Percentiles rank a stretch among this genome's conserved stretches.
Evolutionary conservation across 1,140 invertebrate genomes (phyloP).

Genomic region (Palaemon carinicauda): DNA sequence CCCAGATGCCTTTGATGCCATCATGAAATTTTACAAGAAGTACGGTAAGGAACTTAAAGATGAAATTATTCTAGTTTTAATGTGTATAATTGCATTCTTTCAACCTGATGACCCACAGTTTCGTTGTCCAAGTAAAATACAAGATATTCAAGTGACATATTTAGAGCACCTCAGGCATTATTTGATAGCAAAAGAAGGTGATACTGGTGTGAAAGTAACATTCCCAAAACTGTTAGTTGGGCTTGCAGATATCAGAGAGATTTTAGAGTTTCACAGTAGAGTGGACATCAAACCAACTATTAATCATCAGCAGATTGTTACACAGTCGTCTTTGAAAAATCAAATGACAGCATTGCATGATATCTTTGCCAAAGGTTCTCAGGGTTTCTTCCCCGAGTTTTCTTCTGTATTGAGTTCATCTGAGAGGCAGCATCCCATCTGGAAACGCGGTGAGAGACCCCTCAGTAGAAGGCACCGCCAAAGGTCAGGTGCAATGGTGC

Average conservation of each 20-base stretch:
- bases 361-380: slow-evolving; percentile 21
- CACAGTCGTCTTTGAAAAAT: slow-evolving; percentile 20
- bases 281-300: slow-evolving; percentile 47
- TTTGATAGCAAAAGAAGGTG: slow-evolving; percentile 36
- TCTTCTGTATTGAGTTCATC: slow-evolving; percentile 12
- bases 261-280: slow-evolving; percentile 39
- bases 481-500: not conserved
- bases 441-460: not conserved
- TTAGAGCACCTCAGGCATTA: slow-evolving; percentile 22
- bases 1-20: slow-evolving; percentile 41
- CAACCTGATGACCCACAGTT: slow-evolving; percentile 48
- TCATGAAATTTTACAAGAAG: slow-evolving; percentile 47
- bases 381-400: slow-evolving; percentile 31
- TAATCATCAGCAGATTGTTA: slow-evolving; percentile 38
- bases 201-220: slow-evolving; percentile 31
- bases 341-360: slow-evolving; percentile 35
- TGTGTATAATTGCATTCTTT: slow-evolving; percentile 41
- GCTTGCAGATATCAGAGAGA: slow-evolving; percentile 47
- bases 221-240: slow-evolving; percentile 48
- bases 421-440: slow-evolving; percentile 28
- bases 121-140: slow-evolving; percentile 21
- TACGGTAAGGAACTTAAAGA: slow-evolving; percentile 44
- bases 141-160: slow-evolving; percentile 42
- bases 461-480: not conserved
- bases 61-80: slow-evolving; percentile 41